Conservation (phyloP, 2,888 invertebrate genomes). For the Drosophila peninsularis region DNA sequence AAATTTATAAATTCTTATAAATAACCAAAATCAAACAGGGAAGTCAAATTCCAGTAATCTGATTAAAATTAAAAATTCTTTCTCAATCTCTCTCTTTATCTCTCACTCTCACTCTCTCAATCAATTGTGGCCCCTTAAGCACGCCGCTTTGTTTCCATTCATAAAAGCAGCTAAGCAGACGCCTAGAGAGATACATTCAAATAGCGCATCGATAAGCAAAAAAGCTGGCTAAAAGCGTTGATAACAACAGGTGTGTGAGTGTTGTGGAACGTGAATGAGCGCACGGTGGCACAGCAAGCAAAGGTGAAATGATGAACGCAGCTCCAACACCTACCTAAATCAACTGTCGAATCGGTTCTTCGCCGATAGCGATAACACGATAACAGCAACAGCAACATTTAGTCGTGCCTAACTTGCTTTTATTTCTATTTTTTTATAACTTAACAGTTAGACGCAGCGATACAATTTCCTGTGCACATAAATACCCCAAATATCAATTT, state of each 20-base stretch:
- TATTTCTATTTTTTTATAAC: conserved; percentile 24
- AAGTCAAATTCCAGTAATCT: conserved; percentile 3
- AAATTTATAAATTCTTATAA: conserved; percentile 2
- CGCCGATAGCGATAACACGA: conserved; percentile 26
- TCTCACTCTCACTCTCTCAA: not conserved
- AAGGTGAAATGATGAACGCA: not conserved
- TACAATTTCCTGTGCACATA: conserved; percentile 73
- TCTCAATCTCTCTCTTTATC: not conserved
- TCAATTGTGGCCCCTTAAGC: conserved; percentile 26
- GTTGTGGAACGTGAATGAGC: conserved; percentile 72
- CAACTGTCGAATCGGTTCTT: conserved; percentile 20
- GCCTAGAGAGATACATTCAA: conserved; percentile 40
- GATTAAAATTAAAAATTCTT: conserved; percentile 5
- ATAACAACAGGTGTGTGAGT: conserved; percentile 49
- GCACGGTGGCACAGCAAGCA: conserved; percentile 43
- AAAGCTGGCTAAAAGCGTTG: conserved; percentile 5
- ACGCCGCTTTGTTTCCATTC: conserved; percentile 59
- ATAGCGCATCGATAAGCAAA: conserved; percentile 45
- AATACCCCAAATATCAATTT: conserved; percentile 72
- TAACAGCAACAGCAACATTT: not conserved
- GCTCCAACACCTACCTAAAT: conserved; percentile 35
- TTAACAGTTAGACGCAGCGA: conserved; percentile 26
- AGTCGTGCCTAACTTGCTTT: not conserved
- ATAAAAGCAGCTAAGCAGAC: conserved; percentile 39
- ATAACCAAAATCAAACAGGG: conserved; percentile 20